Base-by-base conservation (phyloP, 2,888 invertebrate species). In the Eristalis arbustorum region DNA sequence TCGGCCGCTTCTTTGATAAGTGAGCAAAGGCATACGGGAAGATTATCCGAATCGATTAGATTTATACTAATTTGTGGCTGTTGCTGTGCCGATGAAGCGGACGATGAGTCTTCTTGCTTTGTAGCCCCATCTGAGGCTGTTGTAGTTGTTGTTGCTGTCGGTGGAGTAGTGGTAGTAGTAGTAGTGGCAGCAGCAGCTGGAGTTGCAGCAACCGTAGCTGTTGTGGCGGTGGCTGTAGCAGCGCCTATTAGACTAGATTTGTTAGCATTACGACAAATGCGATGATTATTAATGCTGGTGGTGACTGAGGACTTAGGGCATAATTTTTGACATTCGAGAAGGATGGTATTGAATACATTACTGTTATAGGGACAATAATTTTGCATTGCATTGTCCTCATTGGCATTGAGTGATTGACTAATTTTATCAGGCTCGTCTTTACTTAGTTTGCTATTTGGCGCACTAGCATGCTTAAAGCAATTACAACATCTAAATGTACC, bases 401-500 rank as follows among this genome's bases (percentile, higher is more conserved):
- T 80, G 80, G 84, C 81, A 84, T 88, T 81, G 74, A 84, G 80
- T 84, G 84, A 88, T 88, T 84, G 80, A 88, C 84, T 84, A 84
- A 88, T 84, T 81, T 82, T 88, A 79, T 85, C 88, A 87, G 83
- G 87, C 87, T 87, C 87, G 87, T 87, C 87, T 83, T 83, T 87
- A 87, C 87, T 87, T 87, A 87, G 92, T 93, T 93, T 92, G 92
- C 93, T 93, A 91, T 93, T 93, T 78, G 93, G 92, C 69, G 77
- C 84, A 82, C 78, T 92, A 81, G 82, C 82, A 90, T 90, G 92
- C 92, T 91, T 90, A 89, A 92, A 92, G 89, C 92, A 91, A 92
- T 94, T 93, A 94, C 94, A 94, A 93, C 95, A 95, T 91, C 93
- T 93, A 92, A 95, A 93, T 93, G 94, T 96, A 96, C 97, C 97